These are phyloP conservation scores for Periplaneta americana DNA, from an alignment of 1,140 invertebrate genomes.

Conservation along the genomic window DNA sequence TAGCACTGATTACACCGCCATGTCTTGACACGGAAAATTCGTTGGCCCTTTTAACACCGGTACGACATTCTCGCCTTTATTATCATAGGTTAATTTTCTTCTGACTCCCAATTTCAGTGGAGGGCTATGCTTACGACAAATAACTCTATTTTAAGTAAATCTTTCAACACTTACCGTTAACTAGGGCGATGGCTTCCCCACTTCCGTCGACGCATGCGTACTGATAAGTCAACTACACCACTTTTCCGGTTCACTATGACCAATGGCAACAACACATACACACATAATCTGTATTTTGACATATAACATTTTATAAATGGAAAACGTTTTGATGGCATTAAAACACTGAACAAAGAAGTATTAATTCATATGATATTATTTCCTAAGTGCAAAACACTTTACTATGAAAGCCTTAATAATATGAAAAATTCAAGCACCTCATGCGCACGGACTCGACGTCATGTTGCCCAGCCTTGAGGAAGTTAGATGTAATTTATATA, in stretches of 20 bases:
- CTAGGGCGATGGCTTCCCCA: neutral
- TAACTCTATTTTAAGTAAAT: neutral
- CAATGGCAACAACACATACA: neutral
- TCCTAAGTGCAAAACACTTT: too few relatives aligned
- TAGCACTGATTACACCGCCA: neutral
- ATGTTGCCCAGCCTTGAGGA: neutral
- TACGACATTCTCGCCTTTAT: neutral
- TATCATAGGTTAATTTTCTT: neutral
- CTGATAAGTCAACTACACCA: neutral
- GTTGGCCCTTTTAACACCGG: neutral
- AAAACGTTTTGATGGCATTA: neutral
- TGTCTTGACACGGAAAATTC: neutral
- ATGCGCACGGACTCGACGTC: neutral
- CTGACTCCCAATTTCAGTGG: neutral
- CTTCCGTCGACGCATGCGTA: neutral
- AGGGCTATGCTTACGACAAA: neutral
- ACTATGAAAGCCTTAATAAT: too few relatives aligned
- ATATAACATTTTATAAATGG: neutral
- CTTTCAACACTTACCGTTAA: neutral
- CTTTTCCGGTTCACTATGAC: neutral
- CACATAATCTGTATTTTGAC: neutral
- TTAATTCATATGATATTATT: neutral
- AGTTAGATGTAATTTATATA: neutral
- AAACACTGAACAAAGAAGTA: neutral
- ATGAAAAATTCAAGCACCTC: neutral